Evolutionary conservation across 2,797 vertebrate species (phyloP).

Genomic region (Myripristis jacobus): DNA sequence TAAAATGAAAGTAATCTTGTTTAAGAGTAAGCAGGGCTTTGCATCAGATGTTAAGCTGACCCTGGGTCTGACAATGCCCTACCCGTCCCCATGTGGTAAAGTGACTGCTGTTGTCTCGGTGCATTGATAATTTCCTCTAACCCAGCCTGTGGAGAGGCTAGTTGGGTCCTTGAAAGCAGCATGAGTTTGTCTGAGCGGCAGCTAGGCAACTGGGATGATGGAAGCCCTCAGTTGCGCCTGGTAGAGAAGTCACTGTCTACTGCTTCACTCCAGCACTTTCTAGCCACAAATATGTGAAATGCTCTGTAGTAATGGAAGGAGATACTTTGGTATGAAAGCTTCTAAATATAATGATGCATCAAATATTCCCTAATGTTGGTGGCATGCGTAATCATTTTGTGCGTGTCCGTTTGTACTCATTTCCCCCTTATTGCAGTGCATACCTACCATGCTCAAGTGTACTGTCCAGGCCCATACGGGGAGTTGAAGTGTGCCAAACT

Average conservation of each 20-base stretch:
- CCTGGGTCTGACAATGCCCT: constrained; percentile 17
- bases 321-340: constrained; percentile 19
- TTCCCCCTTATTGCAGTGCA: constrained; percentile 29
- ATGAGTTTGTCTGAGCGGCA: constrained; percentile 63
- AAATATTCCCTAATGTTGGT: constrained; percentile 28
- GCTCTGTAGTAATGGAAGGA: constrained; percentile 15
- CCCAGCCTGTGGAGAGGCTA: constrained; percentile 20
- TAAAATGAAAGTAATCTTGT: neutral
- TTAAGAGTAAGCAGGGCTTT: constrained; percentile 18
- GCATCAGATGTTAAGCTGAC: constrained; percentile 3
- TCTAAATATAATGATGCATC: constrained; percentile 12
- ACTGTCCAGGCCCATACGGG: constrained; percentile 5
- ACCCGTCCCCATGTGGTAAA: constrained; percentile 9
- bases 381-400: constrained; percentile 19
- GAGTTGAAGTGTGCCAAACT: constrained; percentile 32
- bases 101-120: constrained; percentile 7
- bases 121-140: constrained; percentile 44
- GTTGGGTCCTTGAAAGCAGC: constrained; percentile 52
- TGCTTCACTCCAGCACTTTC: constrained; percentile 34
- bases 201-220: constrained; percentile 75
- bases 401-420: constrained; percentile 43
- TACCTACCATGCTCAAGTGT: constrained; percentile 22
- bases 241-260: constrained; percentile 41
- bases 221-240: constrained; percentile 46
- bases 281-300: constrained; percentile 17